Base-by-base conservation (phyloP, 2,888 invertebrate species). In the Helicoverpa assulta region DNA sequence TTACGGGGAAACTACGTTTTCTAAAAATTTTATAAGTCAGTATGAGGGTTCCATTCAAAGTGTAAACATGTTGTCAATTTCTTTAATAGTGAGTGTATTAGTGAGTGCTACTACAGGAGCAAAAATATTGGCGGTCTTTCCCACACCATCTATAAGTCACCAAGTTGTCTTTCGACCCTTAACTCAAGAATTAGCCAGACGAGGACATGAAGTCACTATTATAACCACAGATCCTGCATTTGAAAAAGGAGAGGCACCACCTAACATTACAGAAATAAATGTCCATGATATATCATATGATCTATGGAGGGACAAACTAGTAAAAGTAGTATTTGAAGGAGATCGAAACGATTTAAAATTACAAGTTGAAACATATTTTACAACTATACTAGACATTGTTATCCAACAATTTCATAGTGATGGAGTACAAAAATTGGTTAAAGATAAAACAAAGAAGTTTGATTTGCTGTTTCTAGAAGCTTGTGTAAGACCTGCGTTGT, bases 201-300 rank as follows among this genome's bases (percentile, higher is more conserved):
- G 91, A 18, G 95, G 94, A 1, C 96, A 96, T 69, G 86, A 95
- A 53, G 70, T 96, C 0, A 85, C 90, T 0, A 83, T 94, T 0
- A 71, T 94, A 0, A 94, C 95, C 0, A 66, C 95, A 2, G 78
- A 94, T 67, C 94, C 94, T 1, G 84, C 73, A 0, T 90, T 85
- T 10, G 60, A 80, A 0, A 85, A 87, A 62, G 86, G 77, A 12
- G 26, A 80, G 47, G 16, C 85, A 0, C 88, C 86, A 1, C 10
- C 47, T 0, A 95, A 94, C 66, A 80, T 93, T 0, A 92, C 86
- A 1, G 93, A 95, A 85, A 92, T 95, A 1, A 86, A 92, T 59
- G 64, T 93, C 0, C 85, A 89, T 26, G 85, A 90, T 51, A 16
- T 86, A 6, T 89, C 89, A 0, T 89, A 91, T 29, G 54, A 74